phyloP scores from a whole-genome alignment of 2,113 vertebrate genomes.

The Chionomys nivalis region DNA sequence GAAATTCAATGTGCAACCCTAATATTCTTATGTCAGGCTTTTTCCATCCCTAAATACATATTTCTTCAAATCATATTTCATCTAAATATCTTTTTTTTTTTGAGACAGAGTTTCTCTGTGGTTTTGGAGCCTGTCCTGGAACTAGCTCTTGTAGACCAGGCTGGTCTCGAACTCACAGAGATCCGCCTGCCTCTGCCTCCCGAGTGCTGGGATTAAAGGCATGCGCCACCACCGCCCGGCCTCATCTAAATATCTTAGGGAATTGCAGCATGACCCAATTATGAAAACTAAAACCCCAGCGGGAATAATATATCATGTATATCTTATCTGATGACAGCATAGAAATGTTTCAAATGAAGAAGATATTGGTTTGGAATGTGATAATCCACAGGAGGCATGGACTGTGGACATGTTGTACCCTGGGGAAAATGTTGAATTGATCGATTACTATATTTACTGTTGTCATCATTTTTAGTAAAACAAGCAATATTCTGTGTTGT shows the following conservation, averaged over 20 bases:
- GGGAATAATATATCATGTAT: not conserved
- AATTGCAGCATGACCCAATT: not conserved
- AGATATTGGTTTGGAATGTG: not conserved
- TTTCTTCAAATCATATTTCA: not conserved
- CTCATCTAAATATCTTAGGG: too few species aligned
- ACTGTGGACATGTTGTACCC: not conserved
- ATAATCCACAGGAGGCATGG: not conserved
- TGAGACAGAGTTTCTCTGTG: too few species aligned
- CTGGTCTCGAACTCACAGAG: too few species aligned
- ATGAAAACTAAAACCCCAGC: conserved; percentile 19
- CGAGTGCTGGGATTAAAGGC: too few species aligned
- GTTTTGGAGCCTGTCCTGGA: too few species aligned
- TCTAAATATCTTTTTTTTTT: too few species aligned
- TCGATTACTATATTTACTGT: too few species aligned
- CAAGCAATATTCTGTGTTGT: not conserved
- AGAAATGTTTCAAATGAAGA: not conserved
- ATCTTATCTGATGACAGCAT: not conserved
- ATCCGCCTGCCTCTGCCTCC: too few species aligned
- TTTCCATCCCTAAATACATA: not conserved
- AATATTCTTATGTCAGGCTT: not conserved
- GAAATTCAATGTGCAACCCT: too few species aligned
- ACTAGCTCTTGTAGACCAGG: too few species aligned
- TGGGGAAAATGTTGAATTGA: not conserved
- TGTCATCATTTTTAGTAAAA: not conserved
- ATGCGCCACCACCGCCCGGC: too few species aligned